Evolutionary conservation across 2,888 invertebrate genomes (phyloP).

Genomic region (Nezara viridula): DNA sequence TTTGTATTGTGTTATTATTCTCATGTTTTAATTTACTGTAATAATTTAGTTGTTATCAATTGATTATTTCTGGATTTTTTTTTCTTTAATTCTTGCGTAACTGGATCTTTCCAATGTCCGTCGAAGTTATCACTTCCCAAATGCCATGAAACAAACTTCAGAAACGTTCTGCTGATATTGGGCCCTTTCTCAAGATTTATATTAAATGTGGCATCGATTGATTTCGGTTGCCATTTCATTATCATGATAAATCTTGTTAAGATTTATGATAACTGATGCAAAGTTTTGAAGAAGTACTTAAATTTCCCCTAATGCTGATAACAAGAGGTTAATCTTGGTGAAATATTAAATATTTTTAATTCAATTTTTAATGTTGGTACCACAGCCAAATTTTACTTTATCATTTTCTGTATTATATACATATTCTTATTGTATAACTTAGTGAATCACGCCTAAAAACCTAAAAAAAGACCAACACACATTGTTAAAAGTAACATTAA

Average conservation of each 20-base stretch:
- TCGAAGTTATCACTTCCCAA: not conserved
- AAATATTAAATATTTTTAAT: not conserved
- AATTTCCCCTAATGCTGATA: not conserved
- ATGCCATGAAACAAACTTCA: not conserved
- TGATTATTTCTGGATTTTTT: too few relatives aligned
- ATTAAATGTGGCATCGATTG: not conserved
- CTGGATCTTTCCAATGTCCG: not conserved
- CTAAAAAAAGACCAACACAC: too few relatives aligned
- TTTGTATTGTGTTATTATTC: too few relatives aligned
- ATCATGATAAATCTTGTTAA: not conserved
- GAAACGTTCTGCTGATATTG: not conserved
- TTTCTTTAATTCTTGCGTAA: too few relatives aligned
- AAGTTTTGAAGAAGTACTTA: not conserved
- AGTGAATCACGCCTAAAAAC: too few relatives aligned
- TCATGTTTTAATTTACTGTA: too few relatives aligned
- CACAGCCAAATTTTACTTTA: too few relatives aligned
- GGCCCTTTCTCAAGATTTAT: not conserved
- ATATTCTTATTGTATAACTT: too few relatives aligned
- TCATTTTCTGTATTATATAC: too few relatives aligned
- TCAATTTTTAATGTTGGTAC: too few relatives aligned
- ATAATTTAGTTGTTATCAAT: too few relatives aligned
- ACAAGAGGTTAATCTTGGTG: not conserved
- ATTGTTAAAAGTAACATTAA: too few relatives aligned
- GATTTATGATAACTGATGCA: not conserved
- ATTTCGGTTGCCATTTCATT: not conserved